These are phyloP conservation scores for Acrobasis repandana DNA, from an alignment of 2,888 invertebrate genomes.

Conservation along the genomic window DNA sequence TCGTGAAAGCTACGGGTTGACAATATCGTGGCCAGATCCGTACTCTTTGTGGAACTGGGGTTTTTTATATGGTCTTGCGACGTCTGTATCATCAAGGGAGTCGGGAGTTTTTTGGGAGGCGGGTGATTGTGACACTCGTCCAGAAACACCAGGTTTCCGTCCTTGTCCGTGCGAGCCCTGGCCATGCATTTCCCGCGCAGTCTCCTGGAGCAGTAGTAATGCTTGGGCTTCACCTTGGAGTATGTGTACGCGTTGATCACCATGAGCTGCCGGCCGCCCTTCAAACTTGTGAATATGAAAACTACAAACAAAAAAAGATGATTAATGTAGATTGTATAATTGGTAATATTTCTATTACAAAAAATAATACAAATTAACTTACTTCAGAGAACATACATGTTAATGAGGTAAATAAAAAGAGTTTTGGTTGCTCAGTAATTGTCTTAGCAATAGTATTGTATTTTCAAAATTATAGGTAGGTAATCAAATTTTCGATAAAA, in stretches of 20 bases:
- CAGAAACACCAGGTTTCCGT: not conserved
- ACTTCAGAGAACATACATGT: too few relatives aligned
- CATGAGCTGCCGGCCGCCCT: not conserved
- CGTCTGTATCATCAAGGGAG: not conserved
- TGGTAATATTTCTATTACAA: too few relatives aligned
- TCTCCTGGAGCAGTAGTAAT: slow-evolving; percentile 43
- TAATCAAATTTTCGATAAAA: too few relatives aligned
- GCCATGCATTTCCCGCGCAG: slow-evolving; percentile 36
- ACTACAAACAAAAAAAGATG: not conserved
- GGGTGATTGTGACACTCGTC: not conserved
- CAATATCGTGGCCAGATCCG: too few relatives aligned
- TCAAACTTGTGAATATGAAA: not conserved
- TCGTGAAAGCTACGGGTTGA: too few relatives aligned
- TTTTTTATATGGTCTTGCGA: not conserved
- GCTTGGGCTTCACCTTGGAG: slow-evolving; percentile 25
- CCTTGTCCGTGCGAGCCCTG: slow-evolving; percentile 6
- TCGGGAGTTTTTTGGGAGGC: not conserved
- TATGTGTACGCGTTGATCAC: slow-evolving; percentile 28
- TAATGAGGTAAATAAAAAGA: too few relatives aligned
- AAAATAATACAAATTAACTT: too few relatives aligned
- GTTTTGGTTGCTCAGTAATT: too few relatives aligned
- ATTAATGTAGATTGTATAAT: not conserved
- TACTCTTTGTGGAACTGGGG: not conserved
- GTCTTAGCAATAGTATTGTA: too few relatives aligned
- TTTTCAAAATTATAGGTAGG: too few relatives aligned